These are phyloP conservation scores for Celastrina argiolus DNA, from an alignment of 2,888 invertebrate genomes.

Conservation along the genomic window DNA sequence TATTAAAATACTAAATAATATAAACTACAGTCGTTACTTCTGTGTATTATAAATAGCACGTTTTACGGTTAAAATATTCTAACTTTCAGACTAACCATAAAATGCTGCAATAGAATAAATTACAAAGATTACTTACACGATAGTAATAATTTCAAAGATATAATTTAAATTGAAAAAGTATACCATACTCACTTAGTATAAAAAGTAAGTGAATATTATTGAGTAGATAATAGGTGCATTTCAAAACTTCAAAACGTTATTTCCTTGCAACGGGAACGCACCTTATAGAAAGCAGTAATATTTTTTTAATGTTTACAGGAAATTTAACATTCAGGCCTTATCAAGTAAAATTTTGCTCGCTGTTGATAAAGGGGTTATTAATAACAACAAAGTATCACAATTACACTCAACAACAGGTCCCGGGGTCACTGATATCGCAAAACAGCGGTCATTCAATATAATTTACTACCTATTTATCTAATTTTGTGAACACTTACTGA, in stretches of 20 bases:
- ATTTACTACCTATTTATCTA: too few relatives aligned
- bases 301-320: background rate
- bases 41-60: too few relatives aligned
- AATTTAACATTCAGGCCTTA: background rate
- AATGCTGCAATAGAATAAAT: background rate
- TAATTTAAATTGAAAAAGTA: too few relatives aligned
- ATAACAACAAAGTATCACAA: background rate
- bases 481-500: background rate
- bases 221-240: too few relatives aligned
- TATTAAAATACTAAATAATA: too few relatives aligned
- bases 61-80: background rate
- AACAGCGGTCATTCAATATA: slow-evolving; percentile 7
- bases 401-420: slow-evolving; percentile 5
- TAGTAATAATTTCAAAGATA: too few relatives aligned
- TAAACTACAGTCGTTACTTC: too few relatives aligned
- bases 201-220: too few relatives aligned
- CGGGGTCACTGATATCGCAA: slow-evolving; percentile 13
- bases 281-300: background rate
- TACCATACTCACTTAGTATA: too few relatives aligned
- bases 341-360: slow-evolving; percentile 2
- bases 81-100: background rate
- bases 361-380: slow-evolving; percentile 11
- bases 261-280: too few relatives aligned
- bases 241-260: too few relatives aligned
- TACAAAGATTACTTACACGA: background rate